Base-by-base conservation (phyloP, 1,140 invertebrate species). In the Bombus confusus region DNA sequence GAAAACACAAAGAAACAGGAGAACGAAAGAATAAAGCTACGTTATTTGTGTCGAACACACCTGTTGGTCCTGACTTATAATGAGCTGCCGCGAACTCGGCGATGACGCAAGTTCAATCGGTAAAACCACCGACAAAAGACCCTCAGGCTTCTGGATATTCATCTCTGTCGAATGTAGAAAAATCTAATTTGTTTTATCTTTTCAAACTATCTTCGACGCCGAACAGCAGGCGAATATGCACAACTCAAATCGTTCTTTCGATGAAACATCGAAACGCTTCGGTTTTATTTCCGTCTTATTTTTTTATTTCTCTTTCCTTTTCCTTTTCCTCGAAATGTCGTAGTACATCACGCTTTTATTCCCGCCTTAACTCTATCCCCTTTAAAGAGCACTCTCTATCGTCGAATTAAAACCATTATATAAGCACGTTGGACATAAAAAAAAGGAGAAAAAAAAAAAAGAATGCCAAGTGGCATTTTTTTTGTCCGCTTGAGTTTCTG, bases 41-140 rank as follows among this genome's bases (percentile, higher is more conserved):
- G 47, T 86, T 86, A 84, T 73, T 72, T 57, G 12, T 47, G 25
- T 73, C 62, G 34, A 72, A 91, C 87, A 73, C 86, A 92, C 91
- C 91, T 93, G 91, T 90, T 91, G 88, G 87, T 92, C 92, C 72
- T 91, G 92, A 86, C 88, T 93, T 83, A 91, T 90, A 90, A 92
- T 92, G 3, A 93, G 87, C 34, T 90, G 85, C 68, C 91, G 92
- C 6, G 92, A 92, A 71, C 90, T 90, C 13, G 92, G 64, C 69
- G 91, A 93, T 3, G 91, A 76, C 43, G 89, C 81, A 43, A 93
- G 86, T 81, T 92, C 93, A 75, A 84, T 87, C 64, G 91, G 81
- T 64, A 93, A 80, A 57, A 91, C 92, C 66, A 85, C 91, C 13
- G 92, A 92, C 4, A 93, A 80, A 37, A 91, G 90, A 73, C 89